These are phyloP conservation scores for Anoura caudifer DNA, from an alignment of 2,113 vertebrate genomes.

Conservation along the genomic window DNA sequence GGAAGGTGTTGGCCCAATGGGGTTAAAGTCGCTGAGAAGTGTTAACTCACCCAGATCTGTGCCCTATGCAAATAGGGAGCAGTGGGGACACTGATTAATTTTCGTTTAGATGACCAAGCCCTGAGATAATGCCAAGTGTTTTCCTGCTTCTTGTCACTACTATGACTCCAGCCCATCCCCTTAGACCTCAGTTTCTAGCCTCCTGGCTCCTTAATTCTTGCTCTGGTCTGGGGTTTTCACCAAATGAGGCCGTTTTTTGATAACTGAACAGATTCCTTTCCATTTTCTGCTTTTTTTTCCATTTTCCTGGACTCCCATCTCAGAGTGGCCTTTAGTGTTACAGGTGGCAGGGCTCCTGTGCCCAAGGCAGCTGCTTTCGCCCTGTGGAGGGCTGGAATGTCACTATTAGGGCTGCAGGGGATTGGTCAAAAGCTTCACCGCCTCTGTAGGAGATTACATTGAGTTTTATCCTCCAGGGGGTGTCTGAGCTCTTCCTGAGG, in stretches of 20 bases:
- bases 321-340: background rate
- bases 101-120: background rate
- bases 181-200: background rate
- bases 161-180: background rate
- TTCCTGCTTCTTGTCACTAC: background rate
- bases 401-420: background rate
- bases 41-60: slow-evolving; percentile 40
- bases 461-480: background rate
- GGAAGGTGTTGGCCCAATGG: slow-evolving; percentile 47
- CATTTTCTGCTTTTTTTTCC: background rate
- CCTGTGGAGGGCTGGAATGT: background rate
- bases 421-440: background rate
- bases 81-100: background rate
- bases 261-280: background rate
- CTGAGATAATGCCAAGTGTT: slow-evolving; percentile 37
- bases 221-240: background rate
- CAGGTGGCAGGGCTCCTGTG: background rate
- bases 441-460: background rate
- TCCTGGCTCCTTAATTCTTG: background rate
- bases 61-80: slow-evolving; percentile 7
- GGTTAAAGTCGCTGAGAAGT: slow-evolving; percentile 57
- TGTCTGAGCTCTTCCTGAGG: background rate
- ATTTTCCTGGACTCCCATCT: background rate
- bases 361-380: background rate
- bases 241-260: background rate